A percentile compares a stretch with the other conserved stretches of the same genome.
Evolutionary conservation across 2,888 invertebrate genomes (phyloP).

Genomic region (Plemyria rubiginata): DNA sequence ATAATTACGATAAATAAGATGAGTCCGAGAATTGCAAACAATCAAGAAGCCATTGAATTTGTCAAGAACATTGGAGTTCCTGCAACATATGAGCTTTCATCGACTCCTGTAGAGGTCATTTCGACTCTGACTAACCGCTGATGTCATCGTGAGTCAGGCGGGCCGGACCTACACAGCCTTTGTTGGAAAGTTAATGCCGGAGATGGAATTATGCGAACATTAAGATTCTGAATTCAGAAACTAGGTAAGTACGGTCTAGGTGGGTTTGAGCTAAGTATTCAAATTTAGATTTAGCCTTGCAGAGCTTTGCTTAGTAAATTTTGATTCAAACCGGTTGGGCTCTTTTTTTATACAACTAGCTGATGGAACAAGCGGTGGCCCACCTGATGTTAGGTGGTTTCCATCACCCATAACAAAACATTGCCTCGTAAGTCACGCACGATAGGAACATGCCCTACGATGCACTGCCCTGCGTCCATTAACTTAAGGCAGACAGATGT

Average conservation of each 20-base stretch:
- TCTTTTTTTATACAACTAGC: no score
- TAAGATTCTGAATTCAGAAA: constrained; percentile 11
- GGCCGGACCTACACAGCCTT: constrained; percentile 40
- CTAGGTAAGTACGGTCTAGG: constrained; percentile 14
- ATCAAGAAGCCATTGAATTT: constrained; percentile 4
- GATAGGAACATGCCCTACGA: no score
- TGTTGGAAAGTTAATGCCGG: constrained; percentile 29
- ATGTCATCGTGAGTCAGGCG: constrained; percentile 43
- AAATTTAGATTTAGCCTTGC: neutral
- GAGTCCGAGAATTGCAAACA: neutral
- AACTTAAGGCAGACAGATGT: no score
- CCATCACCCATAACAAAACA: no score
- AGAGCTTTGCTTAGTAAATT: neutral
- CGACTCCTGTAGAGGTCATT: constrained; percentile 35
- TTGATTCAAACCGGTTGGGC: no score
- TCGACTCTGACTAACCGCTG: constrained; percentile 37
- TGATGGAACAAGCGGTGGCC: no score
- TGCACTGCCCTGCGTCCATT: no score
- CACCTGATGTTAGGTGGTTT: no score
- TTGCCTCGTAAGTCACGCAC: no score
- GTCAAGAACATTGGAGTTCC: constrained; percentile 17
- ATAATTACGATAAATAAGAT: neutral
- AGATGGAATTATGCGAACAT: constrained; percentile 9
- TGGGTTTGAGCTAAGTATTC: neutral
- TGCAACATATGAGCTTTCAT: constrained; percentile 22